A percentile compares a stretch with the other conserved stretches of the same genome.
These are phyloP conservation scores for Zoanthus solanderi DNA, from an alignment of 92 coral and sea anemone genomes.

Conservation along the genomic window DNA sequence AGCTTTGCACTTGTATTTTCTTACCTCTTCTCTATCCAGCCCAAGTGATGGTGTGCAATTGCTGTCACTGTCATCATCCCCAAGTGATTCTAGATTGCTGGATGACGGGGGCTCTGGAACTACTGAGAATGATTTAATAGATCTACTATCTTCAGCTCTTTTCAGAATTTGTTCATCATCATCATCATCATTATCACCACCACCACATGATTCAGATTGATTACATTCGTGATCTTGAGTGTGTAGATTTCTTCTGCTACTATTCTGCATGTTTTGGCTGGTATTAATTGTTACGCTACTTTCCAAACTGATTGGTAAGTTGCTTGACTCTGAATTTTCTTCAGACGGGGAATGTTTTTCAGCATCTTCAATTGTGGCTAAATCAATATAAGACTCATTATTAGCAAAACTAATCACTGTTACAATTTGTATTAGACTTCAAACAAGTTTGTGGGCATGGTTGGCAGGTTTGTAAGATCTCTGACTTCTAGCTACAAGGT, in stretches of 20 bases:
- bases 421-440: background rate
- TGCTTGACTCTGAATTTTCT: background rate
- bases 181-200: background rate
- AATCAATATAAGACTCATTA: background rate
- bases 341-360: background rate
- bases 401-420: background rate
- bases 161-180: background rate
- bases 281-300: background rate
- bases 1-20: no score
- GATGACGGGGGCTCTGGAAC: constrained; percentile 81
- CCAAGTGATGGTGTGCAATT: constrained; percentile 79
- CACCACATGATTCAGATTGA: background rate
- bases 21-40: constrained; percentile 33
- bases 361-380: background rate
- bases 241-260: background rate
- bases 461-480: no score
- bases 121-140: constrained; percentile 5
- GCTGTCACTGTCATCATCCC: constrained; percentile 55
- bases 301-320: background rate
- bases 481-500: no score
- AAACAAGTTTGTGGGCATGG: no score
- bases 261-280: background rate
- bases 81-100: constrained; percentile 54
- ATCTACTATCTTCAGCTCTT: background rate
- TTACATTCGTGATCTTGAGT: background rate